These are phyloP conservation scores for Gallinago solitaria DNA, from an alignment of 2,797 vertebrate genomes.

Conservation along the genomic window DNA sequence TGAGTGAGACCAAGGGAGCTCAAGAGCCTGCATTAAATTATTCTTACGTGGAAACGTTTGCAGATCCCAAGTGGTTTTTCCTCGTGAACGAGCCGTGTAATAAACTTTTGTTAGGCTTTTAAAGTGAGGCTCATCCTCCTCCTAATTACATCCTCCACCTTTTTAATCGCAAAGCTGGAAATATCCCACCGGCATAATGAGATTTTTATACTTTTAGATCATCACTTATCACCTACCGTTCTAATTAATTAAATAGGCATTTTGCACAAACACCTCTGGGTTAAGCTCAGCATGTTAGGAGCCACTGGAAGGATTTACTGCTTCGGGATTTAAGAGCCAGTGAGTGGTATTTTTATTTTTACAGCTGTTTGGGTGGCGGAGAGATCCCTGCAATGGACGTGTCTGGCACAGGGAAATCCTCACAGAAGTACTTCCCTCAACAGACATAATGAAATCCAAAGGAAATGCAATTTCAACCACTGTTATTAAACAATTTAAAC, in stretches of 20 bases:
- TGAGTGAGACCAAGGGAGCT: background rate
- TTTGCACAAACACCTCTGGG: background rate
- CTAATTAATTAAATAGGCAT: background rate
- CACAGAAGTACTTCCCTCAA: background rate
- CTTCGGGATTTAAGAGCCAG: background rate
- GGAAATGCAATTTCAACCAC: background rate
- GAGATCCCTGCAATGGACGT: background rate
- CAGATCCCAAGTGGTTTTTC: background rate
- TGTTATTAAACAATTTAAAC: background rate
- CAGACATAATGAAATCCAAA: background rate
- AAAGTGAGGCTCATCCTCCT: background rate
- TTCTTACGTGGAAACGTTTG: background rate
- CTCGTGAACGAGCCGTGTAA: background rate
- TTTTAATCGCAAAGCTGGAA: background rate
- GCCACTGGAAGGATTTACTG: background rate
- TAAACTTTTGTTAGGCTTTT: background rate
- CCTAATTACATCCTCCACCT: background rate
- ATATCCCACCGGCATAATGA: background rate
- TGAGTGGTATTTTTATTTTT: conserved; percentile 43
- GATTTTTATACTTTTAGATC: background rate
- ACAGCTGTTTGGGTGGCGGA: conserved; percentile 45
- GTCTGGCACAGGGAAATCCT: background rate
- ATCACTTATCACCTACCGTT: background rate
- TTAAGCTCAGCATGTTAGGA: background rate
- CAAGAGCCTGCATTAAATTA: background rate